Percentiles rank a stretch among this genome's conserved stretches.
These are phyloP conservation scores for Neoniphon sammara DNA, from an alignment of 2,797 vertebrate genomes.

Conservation along the genomic window DNA sequence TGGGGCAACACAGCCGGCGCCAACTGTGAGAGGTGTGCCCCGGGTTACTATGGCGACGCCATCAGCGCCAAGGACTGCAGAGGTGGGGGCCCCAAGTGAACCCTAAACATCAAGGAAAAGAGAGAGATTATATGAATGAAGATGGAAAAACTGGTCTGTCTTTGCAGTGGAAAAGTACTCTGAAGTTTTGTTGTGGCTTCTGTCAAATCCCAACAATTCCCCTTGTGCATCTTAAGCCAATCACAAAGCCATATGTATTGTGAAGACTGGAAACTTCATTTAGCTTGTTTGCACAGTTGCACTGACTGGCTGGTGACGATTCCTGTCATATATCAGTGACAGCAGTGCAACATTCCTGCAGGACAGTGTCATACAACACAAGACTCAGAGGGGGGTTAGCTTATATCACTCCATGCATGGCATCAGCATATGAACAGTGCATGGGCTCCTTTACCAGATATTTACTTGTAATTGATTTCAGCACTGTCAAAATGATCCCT, in stretches of 20 bases:
- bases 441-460: no score
- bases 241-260: not conserved
- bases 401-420: constrained; percentile 11
- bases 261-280: constrained; percentile 7
- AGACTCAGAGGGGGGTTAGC: not conserved
- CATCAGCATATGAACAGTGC: not conserved
- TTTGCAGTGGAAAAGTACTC: not conserved
- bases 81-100: constrained; percentile 79
- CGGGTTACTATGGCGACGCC: constrained; percentile 93
- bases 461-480: no score
- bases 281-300: constrained; percentile 53
- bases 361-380: not conserved
- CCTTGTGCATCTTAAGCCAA: not conserved
- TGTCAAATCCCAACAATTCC: constrained; percentile 2
- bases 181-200: constrained; percentile 9
- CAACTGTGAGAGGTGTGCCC: constrained; percentile 91
- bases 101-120: not conserved
- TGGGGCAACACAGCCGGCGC: constrained; percentile 89
- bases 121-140: no score
- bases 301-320: constrained; percentile 9
- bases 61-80: constrained; percentile 89
- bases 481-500: no score
- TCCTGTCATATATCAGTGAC: constrained; percentile 7
- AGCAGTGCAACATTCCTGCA: constrained; percentile 16
- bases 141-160: not conserved